phyloP scores from a whole-genome alignment of 2,113 vertebrate genomes.

The Erythrocebus patas region DNA sequence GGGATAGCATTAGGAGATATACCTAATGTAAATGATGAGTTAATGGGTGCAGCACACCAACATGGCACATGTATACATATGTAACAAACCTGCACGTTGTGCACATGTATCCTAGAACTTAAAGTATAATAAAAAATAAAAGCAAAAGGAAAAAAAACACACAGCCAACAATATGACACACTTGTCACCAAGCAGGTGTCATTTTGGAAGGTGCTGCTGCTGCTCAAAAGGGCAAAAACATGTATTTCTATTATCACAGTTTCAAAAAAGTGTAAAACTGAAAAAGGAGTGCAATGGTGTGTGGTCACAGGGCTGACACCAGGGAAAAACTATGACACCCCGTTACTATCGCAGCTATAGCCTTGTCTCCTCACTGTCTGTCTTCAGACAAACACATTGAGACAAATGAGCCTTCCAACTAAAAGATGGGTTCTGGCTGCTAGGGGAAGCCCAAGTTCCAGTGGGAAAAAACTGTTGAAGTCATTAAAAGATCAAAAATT shows the following conservation, averaged over 20 bases:
- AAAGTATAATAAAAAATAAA: no score
- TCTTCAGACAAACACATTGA: not conserved
- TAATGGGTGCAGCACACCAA: no score
- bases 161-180: slow-evolving; percentile 2
- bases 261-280: slow-evolving; percentile 35
- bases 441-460: not conserved
- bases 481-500: not conserved
- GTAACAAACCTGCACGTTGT: no score
- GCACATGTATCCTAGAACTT: no score
- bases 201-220: slow-evolving; percentile 37
- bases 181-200: slow-evolving; percentile 37
- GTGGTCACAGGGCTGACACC: slow-evolving; percentile 1
- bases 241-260: slow-evolving; percentile 22
- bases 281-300: not conserved
- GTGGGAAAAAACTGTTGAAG: not conserved
- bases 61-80: no score
- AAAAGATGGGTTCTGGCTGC: not conserved
- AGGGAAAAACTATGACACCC: not conserved
- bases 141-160: no score
- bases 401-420: slow-evolving; percentile 8
- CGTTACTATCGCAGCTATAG: not conserved
- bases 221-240: slow-evolving; percentile 44
- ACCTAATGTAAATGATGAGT: no score
- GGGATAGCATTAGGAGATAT: no score
- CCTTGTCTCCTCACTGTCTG: not conserved